Percentiles rank a stretch among this genome's conserved stretches.
These are phyloP conservation scores for Fissipunctia ypsillon DNA, from an alignment of 2,888 invertebrate genomes.

Conservation along the genomic window DNA sequence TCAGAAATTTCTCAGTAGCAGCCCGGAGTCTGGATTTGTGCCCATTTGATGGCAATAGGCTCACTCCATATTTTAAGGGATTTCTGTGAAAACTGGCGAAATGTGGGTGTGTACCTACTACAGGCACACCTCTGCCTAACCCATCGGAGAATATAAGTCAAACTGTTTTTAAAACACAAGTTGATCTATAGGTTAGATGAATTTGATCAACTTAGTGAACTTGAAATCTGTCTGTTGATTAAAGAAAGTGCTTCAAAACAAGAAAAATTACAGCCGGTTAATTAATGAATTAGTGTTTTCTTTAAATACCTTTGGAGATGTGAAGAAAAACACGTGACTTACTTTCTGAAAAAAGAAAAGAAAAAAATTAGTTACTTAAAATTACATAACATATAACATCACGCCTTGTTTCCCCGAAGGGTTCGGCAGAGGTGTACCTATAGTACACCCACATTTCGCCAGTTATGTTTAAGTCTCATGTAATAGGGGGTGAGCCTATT, in stretches of 20 bases:
- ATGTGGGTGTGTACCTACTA: not conserved
- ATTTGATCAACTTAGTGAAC: not conserved
- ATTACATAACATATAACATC: no score
- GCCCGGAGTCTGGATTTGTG: no score
- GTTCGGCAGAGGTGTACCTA: no score
- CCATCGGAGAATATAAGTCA: not conserved
- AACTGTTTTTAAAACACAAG: not conserved
- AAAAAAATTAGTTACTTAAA: not conserved
- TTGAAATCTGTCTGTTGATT: not conserved
- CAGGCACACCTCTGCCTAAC: no score
- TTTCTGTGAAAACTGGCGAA: no score
- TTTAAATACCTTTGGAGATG: constrained; percentile 25
- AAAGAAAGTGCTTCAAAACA: not conserved
- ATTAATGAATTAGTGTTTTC: not conserved
- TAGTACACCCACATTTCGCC: no score
- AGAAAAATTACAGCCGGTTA: not conserved
- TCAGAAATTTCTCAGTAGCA: no score
- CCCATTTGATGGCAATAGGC: not conserved
- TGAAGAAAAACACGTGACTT: constrained; percentile 19
- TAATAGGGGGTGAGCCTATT: no score
- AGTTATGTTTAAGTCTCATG: no score
- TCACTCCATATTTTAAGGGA: no score
- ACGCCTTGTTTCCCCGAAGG: no score
- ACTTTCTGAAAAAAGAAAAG: constrained; percentile 49
- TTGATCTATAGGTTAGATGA: not conserved